Base-by-base conservation (phyloP, 2,797 vertebrate genomes). In the Otolemur crassicaudatus region DNA sequence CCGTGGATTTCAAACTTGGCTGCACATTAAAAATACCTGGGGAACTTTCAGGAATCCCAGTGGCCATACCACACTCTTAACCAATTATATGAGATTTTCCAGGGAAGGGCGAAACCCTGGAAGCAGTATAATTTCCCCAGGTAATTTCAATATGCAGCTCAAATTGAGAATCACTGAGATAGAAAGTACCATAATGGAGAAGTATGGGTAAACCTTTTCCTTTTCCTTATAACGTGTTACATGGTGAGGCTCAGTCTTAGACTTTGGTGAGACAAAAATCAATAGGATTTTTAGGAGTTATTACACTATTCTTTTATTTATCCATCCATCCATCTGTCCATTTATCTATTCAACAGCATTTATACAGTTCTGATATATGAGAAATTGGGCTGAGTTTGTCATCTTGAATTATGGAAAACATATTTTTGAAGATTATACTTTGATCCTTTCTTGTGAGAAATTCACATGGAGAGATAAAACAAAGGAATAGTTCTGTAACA, bases 191-290 rank as follows among this genome's bases (percentile, higher is more conserved):
- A 19, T 80, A 46, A 34, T 77, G 34, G 61, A 85, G 53, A 95
- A 13, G 0, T 70, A 53, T 61, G 29, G 25, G 22, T 76, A 49
- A 91, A 70, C 90, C 13, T 79, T 87, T 82, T 82, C 79, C 34
- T 87, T 46, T 19, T 72, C 34, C 56, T 49, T 73, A 46, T 72
- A 73, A 83, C 91, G 86, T 77, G 56, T 81, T 86, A 31, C 40
- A 58, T 61, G 61, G 14, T 88, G 43, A 91, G 19, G 31, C 27
- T 63, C n/a, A 70, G 10, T n/a, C n/a, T 94, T 65, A 63, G 58
- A 94, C 79, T 94, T 85, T 91, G 34, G 83, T 91, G 58, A 91
- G n/a, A 94, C 25, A 49, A 76, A 85, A 87, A 49, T 34, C 77
- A 67, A 70, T 31, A 72, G 22, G 8, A 79, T 10, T 93, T 87